Conservation (phyloP, 1,140 invertebrate species). For the Zaprionus nigranus region DNA sequence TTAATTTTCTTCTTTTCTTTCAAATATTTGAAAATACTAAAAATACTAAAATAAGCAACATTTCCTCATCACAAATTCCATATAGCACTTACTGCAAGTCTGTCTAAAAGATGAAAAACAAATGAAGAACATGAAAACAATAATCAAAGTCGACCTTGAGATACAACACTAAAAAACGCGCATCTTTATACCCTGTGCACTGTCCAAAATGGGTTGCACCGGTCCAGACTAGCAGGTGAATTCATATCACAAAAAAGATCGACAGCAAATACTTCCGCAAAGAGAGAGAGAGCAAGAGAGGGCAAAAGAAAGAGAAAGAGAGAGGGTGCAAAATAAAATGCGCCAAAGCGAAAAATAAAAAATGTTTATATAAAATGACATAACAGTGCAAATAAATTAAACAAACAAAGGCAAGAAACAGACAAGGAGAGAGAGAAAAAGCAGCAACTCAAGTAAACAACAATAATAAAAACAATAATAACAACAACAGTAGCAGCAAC, state of each 20-base stretch:
- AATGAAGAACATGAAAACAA: not conserved
- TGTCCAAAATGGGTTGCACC: not conserved
- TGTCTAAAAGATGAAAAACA: not conserved
- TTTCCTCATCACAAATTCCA: not conserved
- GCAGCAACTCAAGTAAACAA: slow-evolving; percentile 3
- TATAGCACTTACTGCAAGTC: not conserved
- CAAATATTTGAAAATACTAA: too few species aligned
- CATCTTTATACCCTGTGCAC: not conserved
- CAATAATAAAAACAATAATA: slow-evolving; percentile 12
- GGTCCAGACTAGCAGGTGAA: not conserved
- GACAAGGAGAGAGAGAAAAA: not conserved
- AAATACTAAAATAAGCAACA: too few species aligned
- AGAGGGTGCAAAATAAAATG: slow-evolving; percentile 26
- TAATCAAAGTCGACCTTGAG: not conserved
- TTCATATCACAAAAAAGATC: slow-evolving; percentile 1
- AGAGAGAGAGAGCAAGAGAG: not conserved
- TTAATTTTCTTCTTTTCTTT: too few species aligned
- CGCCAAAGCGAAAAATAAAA: slow-evolving; percentile 16
- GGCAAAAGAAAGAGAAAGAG: not conserved
- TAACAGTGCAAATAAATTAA: slow-evolving; percentile 72
- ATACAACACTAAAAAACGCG: slow-evolving; percentile 1
- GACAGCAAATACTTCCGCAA: slow-evolving; percentile 57
- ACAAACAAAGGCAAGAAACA: slow-evolving; percentile 8
- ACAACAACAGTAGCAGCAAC: not conserved
- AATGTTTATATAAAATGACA: slow-evolving; percentile 65